Conservation (phyloP, 1,140 invertebrate genomes). For the Plectrocnemia conspersa region DNA sequence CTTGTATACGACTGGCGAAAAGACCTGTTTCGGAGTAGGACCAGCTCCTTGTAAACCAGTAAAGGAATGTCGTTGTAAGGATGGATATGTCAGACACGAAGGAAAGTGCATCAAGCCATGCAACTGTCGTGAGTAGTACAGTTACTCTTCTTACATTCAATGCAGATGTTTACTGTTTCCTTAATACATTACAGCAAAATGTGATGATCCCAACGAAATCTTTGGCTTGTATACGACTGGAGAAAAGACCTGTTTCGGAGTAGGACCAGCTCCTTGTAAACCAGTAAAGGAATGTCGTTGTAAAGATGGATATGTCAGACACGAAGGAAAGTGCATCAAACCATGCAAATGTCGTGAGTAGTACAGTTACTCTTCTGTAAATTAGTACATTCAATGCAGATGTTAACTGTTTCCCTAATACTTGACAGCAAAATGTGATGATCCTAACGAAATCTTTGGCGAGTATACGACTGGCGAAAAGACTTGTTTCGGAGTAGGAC, state of each 20-base stretch:
- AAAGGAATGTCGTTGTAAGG: background rate
- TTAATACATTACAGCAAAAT: slow-evolving; percentile 5
- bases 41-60: background rate
- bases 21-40: background rate
- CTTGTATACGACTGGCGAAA: background rate
- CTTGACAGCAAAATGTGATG: background rate
- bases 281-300: slow-evolving; percentile 11
- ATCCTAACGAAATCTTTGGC: slow-evolving; percentile 1
- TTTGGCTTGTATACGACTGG: too few relatives aligned
- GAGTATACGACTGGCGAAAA: background rate
- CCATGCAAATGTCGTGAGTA: slow-evolving; percentile 3
- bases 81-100: background rate
- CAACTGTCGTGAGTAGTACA: background rate
- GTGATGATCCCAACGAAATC: background rate
- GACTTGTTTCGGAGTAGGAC: background rate
- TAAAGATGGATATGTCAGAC: slow-evolving; percentile 7
- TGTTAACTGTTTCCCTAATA: too few relatives aligned
- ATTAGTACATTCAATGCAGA: too few relatives aligned
- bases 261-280: background rate
- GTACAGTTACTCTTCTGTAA: background rate
- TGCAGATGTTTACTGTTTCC: too few relatives aligned
- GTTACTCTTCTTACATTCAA: background rate
- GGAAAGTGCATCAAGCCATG: background rate
- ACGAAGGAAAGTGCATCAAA: slow-evolving; percentile 11
- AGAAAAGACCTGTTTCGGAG: background rate